phyloP scores from a whole-genome alignment of 2,888 invertebrate genomes.

The Frankliniella intonsa region DNA sequence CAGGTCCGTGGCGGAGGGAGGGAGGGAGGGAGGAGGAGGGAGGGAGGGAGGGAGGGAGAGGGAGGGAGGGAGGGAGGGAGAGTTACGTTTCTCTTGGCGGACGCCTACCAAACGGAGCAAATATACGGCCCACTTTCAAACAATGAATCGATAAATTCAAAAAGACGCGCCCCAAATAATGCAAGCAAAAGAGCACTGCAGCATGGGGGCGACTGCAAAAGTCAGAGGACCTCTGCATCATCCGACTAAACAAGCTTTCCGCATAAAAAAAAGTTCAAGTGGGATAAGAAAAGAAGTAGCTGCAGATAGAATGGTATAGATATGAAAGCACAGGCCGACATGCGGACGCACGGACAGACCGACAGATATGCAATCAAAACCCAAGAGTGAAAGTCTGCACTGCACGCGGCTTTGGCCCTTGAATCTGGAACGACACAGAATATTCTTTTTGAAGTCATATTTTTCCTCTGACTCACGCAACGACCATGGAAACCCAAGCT shows the following conservation, averaged over 20 bases:
- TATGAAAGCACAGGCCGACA: no score
- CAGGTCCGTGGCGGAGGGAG: no score
- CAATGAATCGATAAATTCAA: not conserved
- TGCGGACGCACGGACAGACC: no score
- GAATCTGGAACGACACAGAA: not conserved
- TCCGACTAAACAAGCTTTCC: not conserved
- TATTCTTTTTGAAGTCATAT: not conserved
- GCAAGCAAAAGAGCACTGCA: not conserved
- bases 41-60: not conserved
- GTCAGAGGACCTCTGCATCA: not conserved
- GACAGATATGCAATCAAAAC: slow-evolving; percentile 21
- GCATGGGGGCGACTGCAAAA: not conserved
- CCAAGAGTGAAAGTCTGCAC: not conserved
- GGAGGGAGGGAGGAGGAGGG: not conserved
- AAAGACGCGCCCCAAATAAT: not conserved
- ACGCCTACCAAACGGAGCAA: not conserved
- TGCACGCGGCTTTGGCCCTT: not conserved
- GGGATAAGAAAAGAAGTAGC: not conserved
- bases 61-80: no score
- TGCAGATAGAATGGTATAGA: no score
- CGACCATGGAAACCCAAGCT: not conserved
- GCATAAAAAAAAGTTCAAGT: not conserved
- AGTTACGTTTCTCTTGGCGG: no score
- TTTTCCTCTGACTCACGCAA: not conserved
- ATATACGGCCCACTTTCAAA: not conserved